phyloP scores from a whole-genome alignment of 2,113 vertebrate species.

The Coturnix japonica region DNA sequence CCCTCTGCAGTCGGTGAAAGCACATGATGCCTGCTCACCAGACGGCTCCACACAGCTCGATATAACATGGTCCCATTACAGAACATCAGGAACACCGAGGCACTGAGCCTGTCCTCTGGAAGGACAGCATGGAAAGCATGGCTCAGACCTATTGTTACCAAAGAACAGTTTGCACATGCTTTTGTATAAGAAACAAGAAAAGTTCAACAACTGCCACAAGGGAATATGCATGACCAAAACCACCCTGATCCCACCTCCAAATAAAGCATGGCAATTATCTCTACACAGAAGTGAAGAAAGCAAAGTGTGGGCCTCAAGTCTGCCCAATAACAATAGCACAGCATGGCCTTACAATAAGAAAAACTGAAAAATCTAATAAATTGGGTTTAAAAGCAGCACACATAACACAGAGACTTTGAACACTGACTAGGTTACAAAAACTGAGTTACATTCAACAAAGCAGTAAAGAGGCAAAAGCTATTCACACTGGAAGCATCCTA shows the following conservation, averaged over 20 bases:
- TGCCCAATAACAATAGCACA: background rate
- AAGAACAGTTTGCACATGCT: background rate
- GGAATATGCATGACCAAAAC: background rate
- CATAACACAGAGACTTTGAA: conserved; percentile 56
- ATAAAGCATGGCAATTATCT: background rate
- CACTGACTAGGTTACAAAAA: conserved; percentile 23
- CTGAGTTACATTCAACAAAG: background rate
- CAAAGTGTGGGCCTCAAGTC: background rate
- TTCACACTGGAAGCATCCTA: background rate
- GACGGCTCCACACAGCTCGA: background rate
- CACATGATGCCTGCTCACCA: background rate
- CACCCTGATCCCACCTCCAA: background rate
- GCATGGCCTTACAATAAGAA: background rate
- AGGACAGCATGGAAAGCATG: background rate
- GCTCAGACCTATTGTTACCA: background rate
- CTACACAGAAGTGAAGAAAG: background rate
- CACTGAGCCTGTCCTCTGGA: background rate
- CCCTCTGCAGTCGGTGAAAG: background rate
- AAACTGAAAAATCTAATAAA: conserved; percentile 14
- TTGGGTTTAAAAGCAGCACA: conserved; percentile 1
- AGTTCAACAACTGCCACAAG: background rate
- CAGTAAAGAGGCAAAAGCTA: background rate
- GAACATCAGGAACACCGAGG: background rate
- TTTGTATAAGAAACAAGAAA: background rate
- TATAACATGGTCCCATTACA: background rate